Evolutionary conservation across 2,888 invertebrate species (phyloP).

Genomic region (Athrips mouffetella): DNA sequence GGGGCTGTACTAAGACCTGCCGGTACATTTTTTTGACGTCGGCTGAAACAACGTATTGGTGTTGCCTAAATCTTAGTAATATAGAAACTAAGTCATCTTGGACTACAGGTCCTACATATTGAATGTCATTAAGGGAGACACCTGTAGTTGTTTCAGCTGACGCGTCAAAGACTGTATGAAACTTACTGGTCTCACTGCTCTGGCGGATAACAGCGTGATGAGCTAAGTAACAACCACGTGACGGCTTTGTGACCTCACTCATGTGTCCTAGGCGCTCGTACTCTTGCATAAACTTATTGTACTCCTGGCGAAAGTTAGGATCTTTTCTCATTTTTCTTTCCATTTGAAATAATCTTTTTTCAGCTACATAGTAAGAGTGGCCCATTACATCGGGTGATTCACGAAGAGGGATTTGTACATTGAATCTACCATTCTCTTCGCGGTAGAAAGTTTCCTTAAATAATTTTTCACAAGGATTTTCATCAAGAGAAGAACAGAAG

Average conservation of each 20-base stretch:
- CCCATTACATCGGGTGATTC: neutral
- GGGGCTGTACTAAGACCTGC: conserved; percentile 21
- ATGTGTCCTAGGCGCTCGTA: neutral
- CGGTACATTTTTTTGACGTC: too few relatives aligned
- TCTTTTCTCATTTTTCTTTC: neutral
- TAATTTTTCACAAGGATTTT: neutral
- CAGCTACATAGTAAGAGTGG: neutral
- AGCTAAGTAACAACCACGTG: neutral
- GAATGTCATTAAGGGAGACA: too few relatives aligned
- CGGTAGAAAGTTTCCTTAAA: neutral
- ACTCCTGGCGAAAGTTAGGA: too few relatives aligned
- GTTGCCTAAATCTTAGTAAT: conserved; percentile 33
- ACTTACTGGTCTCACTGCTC: neutral
- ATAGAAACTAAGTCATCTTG: conserved; percentile 35
- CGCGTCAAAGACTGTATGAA: neutral
- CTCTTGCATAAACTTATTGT: conserved; percentile 1
- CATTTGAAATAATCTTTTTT: neutral
- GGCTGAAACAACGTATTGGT: conserved; percentile 34
- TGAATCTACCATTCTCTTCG: neutral
- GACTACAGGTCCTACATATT: neutral
- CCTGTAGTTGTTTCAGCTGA: too few relatives aligned
- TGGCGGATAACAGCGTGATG: neutral
- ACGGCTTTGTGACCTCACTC: neutral
- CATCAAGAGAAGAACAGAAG: conserved; percentile 2
- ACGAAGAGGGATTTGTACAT: neutral